Conservation (phyloP, 2,888 invertebrate genomes). For the Sepioteuthis lessoniana region DNA sequence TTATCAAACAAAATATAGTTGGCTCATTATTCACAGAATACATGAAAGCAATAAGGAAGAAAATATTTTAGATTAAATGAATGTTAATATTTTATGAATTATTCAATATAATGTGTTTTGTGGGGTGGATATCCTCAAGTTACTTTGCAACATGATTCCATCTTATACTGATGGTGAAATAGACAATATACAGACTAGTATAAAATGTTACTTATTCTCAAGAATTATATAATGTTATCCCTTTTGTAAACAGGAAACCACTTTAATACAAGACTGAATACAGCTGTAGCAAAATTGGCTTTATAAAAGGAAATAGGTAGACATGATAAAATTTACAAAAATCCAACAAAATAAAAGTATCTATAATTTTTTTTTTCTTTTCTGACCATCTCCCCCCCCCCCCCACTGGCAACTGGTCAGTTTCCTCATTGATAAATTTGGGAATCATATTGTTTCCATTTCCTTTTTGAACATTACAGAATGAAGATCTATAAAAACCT, state of each 20-base stretch:
- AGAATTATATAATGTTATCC: too few species aligned
- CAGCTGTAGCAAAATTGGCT: neutral
- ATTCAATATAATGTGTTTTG: too few species aligned
- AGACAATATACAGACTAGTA: too few species aligned
- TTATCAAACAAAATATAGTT: neutral
- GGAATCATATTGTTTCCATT: too few species aligned
- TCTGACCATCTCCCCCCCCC: neutral
- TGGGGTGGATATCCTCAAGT: too few species aligned
- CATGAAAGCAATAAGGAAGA: neutral
- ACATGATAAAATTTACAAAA: neutral
- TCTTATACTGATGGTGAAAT: too few species aligned
- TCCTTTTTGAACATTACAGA: neutral
- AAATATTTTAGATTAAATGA: neutral
- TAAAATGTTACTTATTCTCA: too few species aligned
- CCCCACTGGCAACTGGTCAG: neutral
- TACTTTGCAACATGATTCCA: too few species aligned
- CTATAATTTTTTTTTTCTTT: neutral
- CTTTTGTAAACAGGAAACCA: neutral
- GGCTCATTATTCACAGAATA: neutral
- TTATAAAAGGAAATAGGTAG: neutral
- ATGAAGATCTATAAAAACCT: constrained; percentile 16
- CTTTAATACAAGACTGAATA: neutral
- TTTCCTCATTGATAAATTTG: neutral
- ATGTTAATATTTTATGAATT: too few species aligned
- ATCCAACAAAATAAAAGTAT: neutral